Evolutionary conservation across 2,888 invertebrate genomes (phyloP).

Genomic region (Scelioninae gen. 1): DNA sequence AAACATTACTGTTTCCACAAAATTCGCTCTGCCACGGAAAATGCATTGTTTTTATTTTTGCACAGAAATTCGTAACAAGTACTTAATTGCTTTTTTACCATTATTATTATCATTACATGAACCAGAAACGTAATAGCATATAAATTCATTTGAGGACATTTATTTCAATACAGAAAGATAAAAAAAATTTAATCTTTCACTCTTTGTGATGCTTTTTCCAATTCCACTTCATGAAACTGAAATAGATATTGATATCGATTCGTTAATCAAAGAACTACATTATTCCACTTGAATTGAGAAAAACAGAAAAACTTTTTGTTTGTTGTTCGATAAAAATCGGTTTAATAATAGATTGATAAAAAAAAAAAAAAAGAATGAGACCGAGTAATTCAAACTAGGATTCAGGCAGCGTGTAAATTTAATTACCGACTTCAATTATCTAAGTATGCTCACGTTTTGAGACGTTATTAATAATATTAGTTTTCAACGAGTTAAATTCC

Average conservation of each 20-base stretch:
- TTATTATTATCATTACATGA: slow-evolving; percentile 39
- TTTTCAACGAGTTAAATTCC: slow-evolving; percentile 38
- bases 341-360: not conserved
- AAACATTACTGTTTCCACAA: slow-evolving; percentile 20
- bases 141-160: slow-evolving; percentile 37
- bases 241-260: slow-evolving; percentile 59
- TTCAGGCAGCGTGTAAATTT: slow-evolving; percentile 6
- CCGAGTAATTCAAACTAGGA: not conserved
- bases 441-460: slow-evolving; percentile 9
- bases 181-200: slow-evolving; percentile 58
- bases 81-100: slow-evolving; percentile 40
- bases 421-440: slow-evolving; percentile 8
- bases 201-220: slow-evolving; percentile 44
- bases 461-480: slow-evolving; percentile 43
- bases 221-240: slow-evolving; percentile 40
- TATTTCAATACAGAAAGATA: slow-evolving; percentile 43
- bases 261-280: slow-evolving; percentile 49
- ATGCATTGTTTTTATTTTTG: slow-evolving; percentile 20
- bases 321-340: slow-evolving; percentile 25
- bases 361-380: slow-evolving; percentile 9
- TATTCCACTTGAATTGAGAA: slow-evolving; percentile 41
- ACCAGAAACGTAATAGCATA: slow-evolving; percentile 6
- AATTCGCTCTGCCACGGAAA: slow-evolving; percentile 20
- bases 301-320: slow-evolving; percentile 31
- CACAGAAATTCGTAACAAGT: not conserved